phyloP scores from a whole-genome alignment of 2,888 invertebrate species.

The Leptinotarsa peninsularis region DNA sequence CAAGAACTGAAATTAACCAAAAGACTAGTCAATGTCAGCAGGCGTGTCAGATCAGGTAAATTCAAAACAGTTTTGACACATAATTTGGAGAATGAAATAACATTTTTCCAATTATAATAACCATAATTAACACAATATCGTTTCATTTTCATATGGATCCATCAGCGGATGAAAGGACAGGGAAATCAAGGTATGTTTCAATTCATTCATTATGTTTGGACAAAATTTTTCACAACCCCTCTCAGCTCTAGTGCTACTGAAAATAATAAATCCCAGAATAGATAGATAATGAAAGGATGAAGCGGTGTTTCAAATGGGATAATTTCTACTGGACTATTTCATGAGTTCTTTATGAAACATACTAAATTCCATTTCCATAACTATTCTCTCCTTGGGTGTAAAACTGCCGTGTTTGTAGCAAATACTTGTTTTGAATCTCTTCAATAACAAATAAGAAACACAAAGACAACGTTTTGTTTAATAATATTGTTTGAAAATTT shows the following conservation, averaged over 20 bases:
- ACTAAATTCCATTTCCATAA: no score
- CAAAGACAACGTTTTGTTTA: no score
- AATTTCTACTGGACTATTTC: no score
- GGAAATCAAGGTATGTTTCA: conserved; percentile 78
- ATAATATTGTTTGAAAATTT: no score
- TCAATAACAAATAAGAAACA: no score
- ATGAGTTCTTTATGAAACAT: no score
- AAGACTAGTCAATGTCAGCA: conserved; percentile 88
- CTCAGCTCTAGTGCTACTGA: background rate
- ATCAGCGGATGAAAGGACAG: conserved; percentile 88
- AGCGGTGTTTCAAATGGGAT: no score
- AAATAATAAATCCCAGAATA: background rate
- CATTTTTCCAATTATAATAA: conserved; percentile 30
- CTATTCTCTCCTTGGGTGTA: no score
- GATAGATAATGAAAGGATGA: no score
- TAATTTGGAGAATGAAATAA: conserved; percentile 54
- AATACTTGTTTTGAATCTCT: no score
- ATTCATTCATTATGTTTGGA: conserved; percentile 12
- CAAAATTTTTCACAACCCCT: conserved; percentile 18
- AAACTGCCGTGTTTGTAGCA: no score
- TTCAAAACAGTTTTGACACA: conserved; percentile 65
- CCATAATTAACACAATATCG: conserved; percentile 43
- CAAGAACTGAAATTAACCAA: conserved; percentile 68
- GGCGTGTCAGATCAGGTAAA: conserved; percentile 91
- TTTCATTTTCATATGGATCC: conserved; percentile 70